A percentile compares a stretch with the other conserved stretches of the same genome.
Evolutionary conservation across 2,797 vertebrate species (phyloP).

Genomic region (Loris lydekkerianus): DNA sequence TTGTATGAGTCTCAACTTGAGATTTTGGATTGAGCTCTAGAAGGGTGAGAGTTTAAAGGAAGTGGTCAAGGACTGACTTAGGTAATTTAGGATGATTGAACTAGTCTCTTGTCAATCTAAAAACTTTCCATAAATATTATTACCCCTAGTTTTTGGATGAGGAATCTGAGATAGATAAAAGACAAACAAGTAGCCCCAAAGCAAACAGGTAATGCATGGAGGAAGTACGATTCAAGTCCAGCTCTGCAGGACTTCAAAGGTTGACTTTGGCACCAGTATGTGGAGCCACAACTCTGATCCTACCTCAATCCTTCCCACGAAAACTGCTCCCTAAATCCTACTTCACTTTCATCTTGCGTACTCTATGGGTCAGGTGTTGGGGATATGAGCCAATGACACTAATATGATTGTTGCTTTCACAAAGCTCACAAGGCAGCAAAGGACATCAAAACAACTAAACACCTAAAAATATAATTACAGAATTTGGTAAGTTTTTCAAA

Average conservation of each 20-base stretch:
- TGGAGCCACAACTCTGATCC: background rate
- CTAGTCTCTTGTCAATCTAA: background rate
- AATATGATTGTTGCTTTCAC: background rate
- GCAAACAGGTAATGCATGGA: background rate
- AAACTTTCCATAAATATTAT: background rate
- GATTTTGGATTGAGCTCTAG: background rate
- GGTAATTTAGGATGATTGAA: conserved; percentile 19
- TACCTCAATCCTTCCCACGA: background rate
- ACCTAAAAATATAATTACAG: background rate
- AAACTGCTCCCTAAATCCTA: background rate
- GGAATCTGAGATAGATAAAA: background rate
- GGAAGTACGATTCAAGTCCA: background rate
- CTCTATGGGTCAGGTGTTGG: background rate
- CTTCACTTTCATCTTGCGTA: conserved; percentile 8
- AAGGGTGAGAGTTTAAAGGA: background rate
- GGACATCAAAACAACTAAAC: background rate
- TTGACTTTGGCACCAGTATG: background rate
- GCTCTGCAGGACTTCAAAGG: background rate
- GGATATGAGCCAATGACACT: background rate
- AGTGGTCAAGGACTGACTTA: background rate
- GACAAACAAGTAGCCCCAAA: background rate
- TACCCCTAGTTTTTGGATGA: background rate
- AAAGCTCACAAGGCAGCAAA: background rate
- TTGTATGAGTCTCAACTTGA: background rate
- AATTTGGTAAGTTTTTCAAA: background rate